phyloP scores from a whole-genome alignment of 64 coral and sea anemone genomes.

The Exaiptasia diaphana region DNA sequence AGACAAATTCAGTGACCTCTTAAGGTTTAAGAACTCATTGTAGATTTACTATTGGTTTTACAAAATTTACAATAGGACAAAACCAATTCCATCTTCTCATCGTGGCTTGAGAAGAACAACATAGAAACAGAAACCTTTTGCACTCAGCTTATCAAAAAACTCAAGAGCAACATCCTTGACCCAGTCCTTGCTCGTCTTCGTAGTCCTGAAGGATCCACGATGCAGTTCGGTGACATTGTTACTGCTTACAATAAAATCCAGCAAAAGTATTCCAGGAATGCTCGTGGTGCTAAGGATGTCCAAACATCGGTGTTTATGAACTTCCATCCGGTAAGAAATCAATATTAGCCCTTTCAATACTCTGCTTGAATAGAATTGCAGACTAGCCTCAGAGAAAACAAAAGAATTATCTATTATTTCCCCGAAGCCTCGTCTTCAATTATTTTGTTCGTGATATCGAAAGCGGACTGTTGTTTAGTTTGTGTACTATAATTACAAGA shows the following conservation, averaged over 20 bases:
- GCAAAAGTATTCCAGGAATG: conserved; percentile 18
- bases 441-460: no score
- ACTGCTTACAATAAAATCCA: conserved; percentile 56
- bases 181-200: conserved; percentile 32
- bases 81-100: not conserved
- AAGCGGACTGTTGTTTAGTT: no score
- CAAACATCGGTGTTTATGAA: conserved; percentile 62
- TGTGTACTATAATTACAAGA: no score
- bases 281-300: conserved; percentile 67
- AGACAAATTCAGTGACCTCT: no score
- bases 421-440: no score
- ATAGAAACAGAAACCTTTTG: conserved; percentile 22
- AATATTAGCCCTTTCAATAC: no score
- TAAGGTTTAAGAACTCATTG: not conserved
- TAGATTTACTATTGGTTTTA: no score
- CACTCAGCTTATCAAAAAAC: conserved; percentile 9
- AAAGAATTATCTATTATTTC: no score
- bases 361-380: no score
- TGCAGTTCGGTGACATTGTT: conserved; percentile 66
- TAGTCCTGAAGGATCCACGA: conserved; percentile 34
- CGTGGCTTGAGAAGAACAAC: conserved; percentile 30
- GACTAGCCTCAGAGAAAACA: no score
- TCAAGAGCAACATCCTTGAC: conserved; percentile 25
- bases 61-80: not conserved
- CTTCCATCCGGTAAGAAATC: conserved; percentile 82